Percentiles rank a stretch among this genome's conserved stretches.
These are phyloP conservation scores for Campoletis sonorensis DNA, from an alignment of 1,140 invertebrate genomes.

Conservation along the genomic window DNA sequence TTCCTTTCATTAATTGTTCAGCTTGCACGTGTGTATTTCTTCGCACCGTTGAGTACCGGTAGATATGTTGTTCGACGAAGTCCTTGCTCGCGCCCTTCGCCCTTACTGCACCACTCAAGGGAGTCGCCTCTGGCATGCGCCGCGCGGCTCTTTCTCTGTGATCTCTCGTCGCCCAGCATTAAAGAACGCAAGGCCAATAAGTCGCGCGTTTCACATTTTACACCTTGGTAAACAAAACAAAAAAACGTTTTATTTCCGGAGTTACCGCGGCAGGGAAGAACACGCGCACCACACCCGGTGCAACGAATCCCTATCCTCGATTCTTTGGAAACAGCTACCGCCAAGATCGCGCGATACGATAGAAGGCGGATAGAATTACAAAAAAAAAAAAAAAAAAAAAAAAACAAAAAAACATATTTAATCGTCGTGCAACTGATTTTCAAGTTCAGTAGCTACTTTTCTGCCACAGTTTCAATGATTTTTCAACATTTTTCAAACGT, in stretches of 20 bases:
- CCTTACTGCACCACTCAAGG: slow-evolving; percentile 49
- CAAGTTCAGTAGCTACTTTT: too few species aligned
- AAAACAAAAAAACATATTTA: too few species aligned
- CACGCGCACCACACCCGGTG: not conserved
- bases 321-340: not conserved
- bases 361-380: too few species aligned
- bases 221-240: slow-evolving; percentile 58
- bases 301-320: slow-evolving; percentile 32
- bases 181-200: slow-evolving; percentile 45
- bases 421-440: too few species aligned
- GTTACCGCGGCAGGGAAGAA: not conserved
- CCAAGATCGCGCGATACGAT: too few species aligned
- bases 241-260: slow-evolving; percentile 55
- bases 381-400: too few species aligned
- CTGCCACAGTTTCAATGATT: too few species aligned
- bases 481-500: too few species aligned
- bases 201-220: slow-evolving; percentile 58
- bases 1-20: slow-evolving; percentile 17
- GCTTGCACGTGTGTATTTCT: slow-evolving; percentile 1
- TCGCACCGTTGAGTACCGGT: slow-evolving; percentile 37
- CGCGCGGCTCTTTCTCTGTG: slow-evolving; percentile 52
- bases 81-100: slow-evolving; percentile 30
- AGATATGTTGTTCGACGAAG: slow-evolving; percentile 17
- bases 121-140: slow-evolving; percentile 42
- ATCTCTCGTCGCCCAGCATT: slow-evolving; percentile 42